phyloP scores from a whole-genome alignment of 2,113 vertebrate species.

The Hippocampus mohnikei region DNA sequence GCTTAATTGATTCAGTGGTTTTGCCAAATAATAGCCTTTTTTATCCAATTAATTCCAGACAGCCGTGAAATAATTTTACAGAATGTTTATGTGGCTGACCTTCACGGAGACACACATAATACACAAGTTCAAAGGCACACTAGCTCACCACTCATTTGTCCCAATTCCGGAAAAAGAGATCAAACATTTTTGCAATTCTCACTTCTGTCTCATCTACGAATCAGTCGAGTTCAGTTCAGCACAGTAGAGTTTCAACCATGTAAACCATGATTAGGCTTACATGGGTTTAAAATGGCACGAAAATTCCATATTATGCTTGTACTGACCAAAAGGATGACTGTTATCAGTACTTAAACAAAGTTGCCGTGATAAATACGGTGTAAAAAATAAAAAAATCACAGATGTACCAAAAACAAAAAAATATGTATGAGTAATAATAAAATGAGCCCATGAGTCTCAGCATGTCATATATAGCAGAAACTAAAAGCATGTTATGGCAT shows the following conservation, averaged over 20 bases:
- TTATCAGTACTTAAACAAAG: no score
- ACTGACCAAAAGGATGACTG: no score
- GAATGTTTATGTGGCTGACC: constrained; percentile 32
- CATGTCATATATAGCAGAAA: no score
- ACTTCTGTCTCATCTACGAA: neutral
- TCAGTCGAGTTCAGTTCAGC: neutral
- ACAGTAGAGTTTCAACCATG: neutral
- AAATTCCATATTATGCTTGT: no score
- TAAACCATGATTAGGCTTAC: neutral
- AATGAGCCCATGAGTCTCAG: no score
- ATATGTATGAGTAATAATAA: no score
- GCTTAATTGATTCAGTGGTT: constrained; percentile 34
- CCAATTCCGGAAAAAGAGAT: neutral
- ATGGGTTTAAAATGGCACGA: neutral
- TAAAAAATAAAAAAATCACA: no score
- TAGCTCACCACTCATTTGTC: constrained; percentile 9
- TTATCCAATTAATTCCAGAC: constrained; percentile 19
- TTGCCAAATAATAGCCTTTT: constrained; percentile 19
- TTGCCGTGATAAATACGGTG: no score
- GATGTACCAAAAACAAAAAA: no score
- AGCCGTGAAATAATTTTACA: constrained; percentile 34
- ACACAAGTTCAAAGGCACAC: constrained; percentile 27
- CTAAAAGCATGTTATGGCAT: no score
- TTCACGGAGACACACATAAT: constrained; percentile 22
- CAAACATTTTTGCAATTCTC: constrained; percentile 25